Base-by-base conservation (phyloP, 2,888 invertebrate genomes). In the Mythimna vitellina region DNA sequence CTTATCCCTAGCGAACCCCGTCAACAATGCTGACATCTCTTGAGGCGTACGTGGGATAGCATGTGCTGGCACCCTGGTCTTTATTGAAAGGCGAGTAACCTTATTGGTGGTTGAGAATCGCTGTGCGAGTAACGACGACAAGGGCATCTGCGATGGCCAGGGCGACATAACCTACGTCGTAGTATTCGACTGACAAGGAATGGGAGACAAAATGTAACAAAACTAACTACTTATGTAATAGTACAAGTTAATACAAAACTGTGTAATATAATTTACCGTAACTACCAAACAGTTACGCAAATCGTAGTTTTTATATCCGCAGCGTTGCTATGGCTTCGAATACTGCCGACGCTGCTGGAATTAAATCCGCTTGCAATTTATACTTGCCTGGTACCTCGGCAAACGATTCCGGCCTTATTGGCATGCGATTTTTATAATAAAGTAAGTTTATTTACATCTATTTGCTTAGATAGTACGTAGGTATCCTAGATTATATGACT, bases 301-400 rank as follows among this genome's bases (percentile, higher is more conserved):
- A 83, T 74, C 80, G 66, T 80, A 74, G 83, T 83, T 80, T 65
- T 66, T 70, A 63, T 66, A 66, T 64, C 69, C 76, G 54, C 54
- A 66, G 69, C 69, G 42, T 66, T 60, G 38, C 65, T 75, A 75
- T 10, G 80, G 80, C 69, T 80, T 80, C 80, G 22, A 60, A 64
- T 60, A 73, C 65, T 74, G 80, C 64, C 49, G 69, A 83, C 65
- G 32, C 17, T 29, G 63, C 83, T 57, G 35, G 69, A 83, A 80
- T 61, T 64, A 80, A 80, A 80, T 80, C 80, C 80, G 65, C 75
- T 80, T 83, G 80, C 82, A 79, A 80, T 79, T 49, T 80, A 83
- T 80, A 66, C 69, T 73, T 14, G 53, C 75, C 80, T 80, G 49
- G 75, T 80, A 83, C 65, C 64, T 58, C 58, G 22, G 25, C 32